Conservation (phyloP, 2,888 invertebrate species). For the Poecilobothrus nobilitatus region DNA sequence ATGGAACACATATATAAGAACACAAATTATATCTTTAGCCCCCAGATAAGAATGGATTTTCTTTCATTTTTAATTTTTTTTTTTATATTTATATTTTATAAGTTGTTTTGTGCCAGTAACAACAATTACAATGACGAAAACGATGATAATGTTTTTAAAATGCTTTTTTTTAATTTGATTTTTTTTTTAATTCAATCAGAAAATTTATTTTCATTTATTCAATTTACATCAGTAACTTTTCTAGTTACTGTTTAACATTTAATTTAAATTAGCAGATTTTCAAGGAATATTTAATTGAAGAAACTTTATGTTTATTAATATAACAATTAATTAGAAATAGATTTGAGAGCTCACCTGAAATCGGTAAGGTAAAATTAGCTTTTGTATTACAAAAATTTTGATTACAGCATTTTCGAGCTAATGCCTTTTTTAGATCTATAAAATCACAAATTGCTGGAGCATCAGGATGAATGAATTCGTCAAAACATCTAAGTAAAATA, state of each 20-base stretch:
- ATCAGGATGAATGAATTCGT: slow-evolving; percentile 52
- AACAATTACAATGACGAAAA: background rate
- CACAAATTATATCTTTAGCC: background rate
- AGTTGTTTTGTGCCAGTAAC: background rate
- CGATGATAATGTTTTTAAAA: background rate
- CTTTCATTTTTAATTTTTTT: background rate
- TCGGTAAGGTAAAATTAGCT: slow-evolving; percentile 33
- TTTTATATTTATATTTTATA: background rate
- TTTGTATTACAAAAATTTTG: slow-evolving; percentile 62
- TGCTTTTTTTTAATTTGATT: background rate
- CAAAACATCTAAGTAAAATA: slow-evolving; percentile 50
- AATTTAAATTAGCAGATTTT: background rate
- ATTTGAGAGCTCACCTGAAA: slow-evolving; percentile 38
- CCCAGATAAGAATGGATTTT: background rate
- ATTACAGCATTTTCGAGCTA: slow-evolving; percentile 51
- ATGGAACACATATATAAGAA: background rate
- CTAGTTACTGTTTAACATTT: no score
- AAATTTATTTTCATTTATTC: background rate
- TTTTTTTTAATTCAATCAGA: background rate
- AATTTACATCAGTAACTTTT: background rate
- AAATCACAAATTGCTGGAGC: slow-evolving; percentile 54
- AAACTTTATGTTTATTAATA: background rate
- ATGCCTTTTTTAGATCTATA: slow-evolving; percentile 27
- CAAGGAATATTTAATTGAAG: background rate
- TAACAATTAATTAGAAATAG: background rate